Percentiles rank a stretch among this genome's conserved stretches.
These are phyloP conservation scores for Falco novaeseelandiae DNA, from an alignment of 2,797 vertebrate genomes.

Conservation along the genomic window DNA sequence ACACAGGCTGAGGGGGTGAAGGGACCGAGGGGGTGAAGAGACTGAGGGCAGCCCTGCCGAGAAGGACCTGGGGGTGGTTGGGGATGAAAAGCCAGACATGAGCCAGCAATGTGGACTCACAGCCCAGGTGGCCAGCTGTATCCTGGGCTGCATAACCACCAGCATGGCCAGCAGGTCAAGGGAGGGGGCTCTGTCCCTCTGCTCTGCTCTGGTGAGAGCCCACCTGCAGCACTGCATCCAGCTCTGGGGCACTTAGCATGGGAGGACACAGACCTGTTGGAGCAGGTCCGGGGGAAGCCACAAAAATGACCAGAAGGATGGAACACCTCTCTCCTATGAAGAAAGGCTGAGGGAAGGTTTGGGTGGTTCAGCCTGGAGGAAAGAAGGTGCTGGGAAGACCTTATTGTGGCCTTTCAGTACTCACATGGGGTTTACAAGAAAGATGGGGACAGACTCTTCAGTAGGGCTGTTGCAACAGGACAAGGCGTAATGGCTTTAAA, in stretches of 20 bases:
- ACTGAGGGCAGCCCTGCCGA: accelerated
- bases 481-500: not conserved
- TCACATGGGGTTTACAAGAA: not conserved
- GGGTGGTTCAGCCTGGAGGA: not conserved
- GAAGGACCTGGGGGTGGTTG: not conserved
- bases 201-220: not conserved
- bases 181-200: not conserved
- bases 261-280: accelerated
- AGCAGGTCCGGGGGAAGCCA: not conserved
- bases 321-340: not conserved
- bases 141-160: not conserved
- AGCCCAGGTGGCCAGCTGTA: not conserved
- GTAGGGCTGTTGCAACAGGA: not conserved
- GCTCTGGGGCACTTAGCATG: not conserved
- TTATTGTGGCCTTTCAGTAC: not conserved
- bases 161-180: not conserved
- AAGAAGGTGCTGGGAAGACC: not conserved
- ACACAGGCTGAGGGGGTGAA: not conserved
- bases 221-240: not conserved
- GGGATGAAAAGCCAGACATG: not conserved
- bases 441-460: not conserved
- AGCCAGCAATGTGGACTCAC: accelerated
- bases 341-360: not conserved
- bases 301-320: not conserved
- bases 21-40: not conserved